Percentiles rank a stretch among this genome's conserved stretches.
Conservation (phyloP, 2,797 vertebrate species). For the Erpetoichthys calabaricus region DNA sequence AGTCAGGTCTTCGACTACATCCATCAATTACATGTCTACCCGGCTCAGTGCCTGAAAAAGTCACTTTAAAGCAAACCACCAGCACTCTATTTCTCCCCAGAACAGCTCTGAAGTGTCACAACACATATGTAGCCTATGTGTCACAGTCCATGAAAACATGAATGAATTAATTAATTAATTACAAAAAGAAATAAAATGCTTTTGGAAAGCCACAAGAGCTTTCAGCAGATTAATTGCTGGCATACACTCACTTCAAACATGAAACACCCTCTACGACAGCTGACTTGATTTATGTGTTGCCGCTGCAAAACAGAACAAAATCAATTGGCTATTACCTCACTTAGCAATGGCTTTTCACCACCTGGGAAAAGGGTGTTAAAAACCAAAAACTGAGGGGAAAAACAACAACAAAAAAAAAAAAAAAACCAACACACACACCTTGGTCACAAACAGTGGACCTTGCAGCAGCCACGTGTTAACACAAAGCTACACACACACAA, state of each 20-base stretch:
- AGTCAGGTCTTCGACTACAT: slow-evolving; percentile 25
- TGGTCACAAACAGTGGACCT: not conserved
- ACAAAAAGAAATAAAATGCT: not conserved
- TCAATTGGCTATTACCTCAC: slow-evolving; percentile 95
- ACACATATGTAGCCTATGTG: not conserved
- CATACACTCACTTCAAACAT: slow-evolving; percentile 68
- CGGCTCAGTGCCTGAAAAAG: slow-evolving; percentile 18
- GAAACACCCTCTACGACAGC: slow-evolving; percentile 74
- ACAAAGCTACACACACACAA: no score
- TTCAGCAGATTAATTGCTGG: slow-evolving; percentile 81
- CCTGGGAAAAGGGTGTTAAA: slow-evolving; percentile 70
- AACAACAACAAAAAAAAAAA: no score
- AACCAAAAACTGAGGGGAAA: slow-evolving; percentile 70
- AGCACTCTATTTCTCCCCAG: not conserved
- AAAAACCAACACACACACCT: slow-evolving; percentile 7
- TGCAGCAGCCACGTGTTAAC: no score
- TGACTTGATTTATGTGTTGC: slow-evolving; percentile 85
- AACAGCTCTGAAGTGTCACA: not conserved
- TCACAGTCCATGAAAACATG: not conserved
- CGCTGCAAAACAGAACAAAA: slow-evolving; percentile 87
- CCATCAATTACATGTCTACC: slow-evolving; percentile 25
- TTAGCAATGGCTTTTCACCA: slow-evolving; percentile 85
- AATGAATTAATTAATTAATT: not conserved
- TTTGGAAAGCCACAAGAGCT: slow-evolving; percentile 49
- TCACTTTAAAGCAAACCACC: slow-evolving; percentile 18